phyloP scores from a whole-genome alignment of 2,113 vertebrate genomes.

The Castor canadensis region DNA sequence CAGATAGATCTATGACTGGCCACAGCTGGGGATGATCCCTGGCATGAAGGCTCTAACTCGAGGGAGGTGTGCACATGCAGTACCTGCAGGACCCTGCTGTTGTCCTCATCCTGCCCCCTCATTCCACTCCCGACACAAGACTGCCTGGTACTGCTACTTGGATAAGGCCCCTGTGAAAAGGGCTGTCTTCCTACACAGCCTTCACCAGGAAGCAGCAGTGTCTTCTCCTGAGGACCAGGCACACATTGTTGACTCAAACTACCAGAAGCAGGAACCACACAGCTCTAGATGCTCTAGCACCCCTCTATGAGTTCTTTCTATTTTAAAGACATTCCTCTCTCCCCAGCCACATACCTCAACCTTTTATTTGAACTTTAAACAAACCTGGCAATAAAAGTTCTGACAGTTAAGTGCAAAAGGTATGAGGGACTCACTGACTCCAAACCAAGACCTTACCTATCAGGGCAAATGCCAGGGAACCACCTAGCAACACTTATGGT shows the following conservation, averaged over 20 bases:
- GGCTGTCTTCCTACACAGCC: not conserved
- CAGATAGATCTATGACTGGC: not conserved
- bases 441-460: not conserved
- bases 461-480: not conserved
- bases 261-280: not conserved
- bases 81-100: not conserved
- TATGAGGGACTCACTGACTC: too few relatives aligned
- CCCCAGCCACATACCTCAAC: not conserved
- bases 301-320: not conserved
- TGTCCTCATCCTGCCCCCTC: not conserved
- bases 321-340: not conserved
- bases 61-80: not conserved
- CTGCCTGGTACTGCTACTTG: too few relatives aligned
- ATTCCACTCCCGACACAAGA: not conserved
- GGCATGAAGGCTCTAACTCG: not conserved
- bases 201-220: not conserved
- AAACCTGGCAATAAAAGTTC: not conserved
- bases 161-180: not conserved
- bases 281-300: not conserved
- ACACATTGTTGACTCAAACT: not conserved
- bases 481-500: not conserved
- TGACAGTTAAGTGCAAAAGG: not conserved
- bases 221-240: not conserved
- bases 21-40: not conserved
- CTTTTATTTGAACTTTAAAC: slow-evolving; percentile 8